phyloP scores from a whole-genome alignment of 2,797 vertebrate species.

The Bovichtus variegatus region DNA sequence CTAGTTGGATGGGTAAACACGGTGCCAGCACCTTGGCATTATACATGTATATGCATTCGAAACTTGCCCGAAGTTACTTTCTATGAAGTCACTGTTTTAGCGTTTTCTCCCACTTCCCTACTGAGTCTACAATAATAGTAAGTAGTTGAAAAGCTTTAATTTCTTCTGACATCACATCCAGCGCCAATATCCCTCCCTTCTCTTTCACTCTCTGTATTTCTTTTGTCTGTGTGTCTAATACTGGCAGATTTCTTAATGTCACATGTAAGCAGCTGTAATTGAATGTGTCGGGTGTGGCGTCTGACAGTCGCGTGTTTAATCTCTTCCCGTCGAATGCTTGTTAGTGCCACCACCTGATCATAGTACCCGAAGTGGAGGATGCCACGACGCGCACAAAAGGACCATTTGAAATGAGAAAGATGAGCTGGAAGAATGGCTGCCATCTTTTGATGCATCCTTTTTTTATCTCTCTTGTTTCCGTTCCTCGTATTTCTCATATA shows the following conservation, averaged over 20 bases:
- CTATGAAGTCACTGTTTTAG: not conserved
- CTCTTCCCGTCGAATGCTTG: conserved; percentile 64
- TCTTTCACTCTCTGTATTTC: conserved; percentile 55
- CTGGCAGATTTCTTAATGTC: conserved; percentile 76
- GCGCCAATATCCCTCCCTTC: conserved; percentile 43
- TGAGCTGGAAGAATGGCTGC: conserved; percentile 31
- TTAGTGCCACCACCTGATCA: conserved; percentile 75
- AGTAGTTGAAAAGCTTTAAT: conserved; percentile 72
- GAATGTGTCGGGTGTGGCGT: conserved; percentile 63
- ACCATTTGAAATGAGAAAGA: conserved; percentile 57
- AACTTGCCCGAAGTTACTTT: conserved; percentile 18
- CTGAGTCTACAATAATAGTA: conserved; percentile 63
- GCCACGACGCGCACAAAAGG: conserved; percentile 55
- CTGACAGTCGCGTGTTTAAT: conserved; percentile 75
- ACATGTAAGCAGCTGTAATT: conserved; percentile 78
- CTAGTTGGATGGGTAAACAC: not conserved
- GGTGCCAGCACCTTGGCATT: not conserved
- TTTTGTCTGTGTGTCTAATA: conserved; percentile 58
- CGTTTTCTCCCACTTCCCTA: conserved; percentile 8
- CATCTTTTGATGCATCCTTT: conserved; percentile 51
- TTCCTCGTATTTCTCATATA: conserved; percentile 16
- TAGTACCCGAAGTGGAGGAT: conserved; percentile 60
- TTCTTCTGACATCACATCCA: conserved; percentile 67
- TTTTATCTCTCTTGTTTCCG: conserved; percentile 47
- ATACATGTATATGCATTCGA: not conserved